Base-by-base conservation (phyloP, 2,113 vertebrate genomes). In the Ancistrus triradiatus region DNA sequence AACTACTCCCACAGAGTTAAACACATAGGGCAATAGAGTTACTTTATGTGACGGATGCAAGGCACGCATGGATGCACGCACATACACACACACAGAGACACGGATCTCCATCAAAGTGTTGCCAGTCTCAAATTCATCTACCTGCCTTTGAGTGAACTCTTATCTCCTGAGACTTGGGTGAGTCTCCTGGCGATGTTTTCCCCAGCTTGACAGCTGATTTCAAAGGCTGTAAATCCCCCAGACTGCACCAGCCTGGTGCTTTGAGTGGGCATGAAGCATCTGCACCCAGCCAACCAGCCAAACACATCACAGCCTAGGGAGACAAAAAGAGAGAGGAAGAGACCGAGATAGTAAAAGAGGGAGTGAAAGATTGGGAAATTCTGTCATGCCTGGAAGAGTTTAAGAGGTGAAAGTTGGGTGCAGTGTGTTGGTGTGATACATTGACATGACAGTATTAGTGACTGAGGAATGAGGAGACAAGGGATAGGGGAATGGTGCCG, bases 261-360 rank as follows among this genome's bases (percentile, higher is more conserved):
- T 66, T 70, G 73, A 74, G 63, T 70, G 59, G 73, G 73, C 73
- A 70, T 24, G 53, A 52, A 70, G 55, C 73, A 74, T 70, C 68
- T 74, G 73, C 63, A 63, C 40, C 42, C 47, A 60, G 68, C 60
- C 64, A 73, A 63, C 48, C 64, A 72, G 44, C 69, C 63, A 66
- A 61, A 58, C 50, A 69, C 38, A 63, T 52, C 49, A 49, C 31
- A 74, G 73, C 67, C 77, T 70, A 60, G 74, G 65, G 56, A 53
- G 72, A 70, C 57, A 56, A 47, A 75, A 60, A 76, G 21, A 63
- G 61, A 40, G 51, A 24, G 15, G 40, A 52, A 72, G 63, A 61
- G 60, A 78, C 33, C 52, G 62, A 59, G 53, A 21, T 15, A 55
- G 47, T 63, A 56, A 59, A 62, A 38, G 51, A 40, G 14, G 3